Evolutionary conservation across 2,888 invertebrate genomes (phyloP).

Genomic region (Leuctra nigra): DNA sequence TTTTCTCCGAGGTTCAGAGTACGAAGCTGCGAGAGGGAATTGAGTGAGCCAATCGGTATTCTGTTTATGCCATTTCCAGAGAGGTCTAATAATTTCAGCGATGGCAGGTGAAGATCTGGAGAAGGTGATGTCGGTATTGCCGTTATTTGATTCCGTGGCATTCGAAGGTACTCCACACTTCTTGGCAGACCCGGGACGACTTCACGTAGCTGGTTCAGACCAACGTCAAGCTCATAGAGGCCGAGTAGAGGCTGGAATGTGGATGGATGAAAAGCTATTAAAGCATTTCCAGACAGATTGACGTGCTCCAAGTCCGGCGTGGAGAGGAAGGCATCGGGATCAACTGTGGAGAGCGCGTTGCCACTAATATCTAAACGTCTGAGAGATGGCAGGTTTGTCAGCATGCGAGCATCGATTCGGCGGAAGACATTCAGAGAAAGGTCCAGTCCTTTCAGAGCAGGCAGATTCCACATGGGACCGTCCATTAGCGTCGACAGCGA

Average conservation of each 20-base stretch:
- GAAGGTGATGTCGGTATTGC: slow-evolving; percentile 57
- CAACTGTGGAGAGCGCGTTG: slow-evolving; percentile 62
- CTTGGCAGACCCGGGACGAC: slow-evolving; percentile 72
- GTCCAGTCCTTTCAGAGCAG: slow-evolving; percentile 76
- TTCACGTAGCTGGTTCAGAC: slow-evolving; percentile 63
- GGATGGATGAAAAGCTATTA: slow-evolving; percentile 63
- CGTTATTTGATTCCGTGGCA: slow-evolving; percentile 61
- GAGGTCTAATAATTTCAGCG: slow-evolving; percentile 65
- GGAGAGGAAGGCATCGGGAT: slow-evolving; percentile 65
- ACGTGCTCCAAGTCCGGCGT: slow-evolving; percentile 68
- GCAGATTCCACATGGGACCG: slow-evolving; percentile 77
- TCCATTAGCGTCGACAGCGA: slow-evolving; percentile 66
- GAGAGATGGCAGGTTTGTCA: slow-evolving; percentile 67
- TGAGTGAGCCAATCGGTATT: slow-evolving; percentile 57
- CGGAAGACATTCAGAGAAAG: slow-evolving; percentile 68
- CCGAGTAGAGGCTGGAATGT: slow-evolving; percentile 68
- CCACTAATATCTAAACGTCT: slow-evolving; percentile 69
- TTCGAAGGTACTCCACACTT: slow-evolving; percentile 66
- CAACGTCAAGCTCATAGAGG: slow-evolving; percentile 72
- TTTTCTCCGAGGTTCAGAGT: slow-evolving; percentile 68
- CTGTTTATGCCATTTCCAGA: slow-evolving; percentile 66
- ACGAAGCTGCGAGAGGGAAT: slow-evolving; percentile 58
- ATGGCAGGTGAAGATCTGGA: slow-evolving; percentile 56
- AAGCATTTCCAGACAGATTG: slow-evolving; percentile 69
- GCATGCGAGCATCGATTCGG: slow-evolving; percentile 61